These are phyloP conservation scores for Megaleporinus macrocephalus DNA, from an alignment of 2,113 vertebrate genomes.

Conservation along the genomic window DNA sequence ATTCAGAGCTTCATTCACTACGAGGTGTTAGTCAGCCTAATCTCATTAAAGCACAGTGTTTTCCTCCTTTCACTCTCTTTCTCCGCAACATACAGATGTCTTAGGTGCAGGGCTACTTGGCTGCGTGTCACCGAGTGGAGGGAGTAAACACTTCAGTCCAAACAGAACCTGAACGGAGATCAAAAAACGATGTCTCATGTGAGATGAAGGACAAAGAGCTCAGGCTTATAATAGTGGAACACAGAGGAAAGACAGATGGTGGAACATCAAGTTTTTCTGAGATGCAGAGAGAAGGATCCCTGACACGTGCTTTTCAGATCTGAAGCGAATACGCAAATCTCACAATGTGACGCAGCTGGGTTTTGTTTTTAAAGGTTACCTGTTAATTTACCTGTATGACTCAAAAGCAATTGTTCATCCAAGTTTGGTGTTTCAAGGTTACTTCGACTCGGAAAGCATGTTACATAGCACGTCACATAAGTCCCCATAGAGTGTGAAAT, in stretches of 20 bases:
- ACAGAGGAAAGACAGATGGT: constrained; percentile 20
- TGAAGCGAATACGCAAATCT: neutral
- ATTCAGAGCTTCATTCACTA: constrained; percentile 51
- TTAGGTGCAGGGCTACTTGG: constrained; percentile 42
- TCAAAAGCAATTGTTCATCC: neutral
- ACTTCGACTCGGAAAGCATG: neutral
- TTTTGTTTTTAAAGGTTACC: neutral
- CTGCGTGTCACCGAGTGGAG: neutral
- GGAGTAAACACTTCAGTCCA: constrained; percentile 6
- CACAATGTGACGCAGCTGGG: neutral
- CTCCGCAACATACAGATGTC: constrained; percentile 38
- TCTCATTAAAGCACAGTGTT: constrained; percentile 50
- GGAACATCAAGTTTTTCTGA: constrained; percentile 4
- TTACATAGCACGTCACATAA: no score
- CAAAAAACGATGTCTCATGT: neutral
- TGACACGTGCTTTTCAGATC: neutral
- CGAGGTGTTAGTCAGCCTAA: constrained; percentile 55
- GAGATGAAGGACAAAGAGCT: constrained; percentile 37
- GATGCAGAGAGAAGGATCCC: neutral
- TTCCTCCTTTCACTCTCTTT: constrained; percentile 20
- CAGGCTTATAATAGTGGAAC: constrained; percentile 1
- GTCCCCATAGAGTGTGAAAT: no score
- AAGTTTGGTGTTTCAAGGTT: no score
- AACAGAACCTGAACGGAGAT: neutral
- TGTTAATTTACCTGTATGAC: no score